Evolutionary conservation across 2,113 vertebrate genomes (phyloP).

Genomic region (Pampusana beccarii): DNA sequence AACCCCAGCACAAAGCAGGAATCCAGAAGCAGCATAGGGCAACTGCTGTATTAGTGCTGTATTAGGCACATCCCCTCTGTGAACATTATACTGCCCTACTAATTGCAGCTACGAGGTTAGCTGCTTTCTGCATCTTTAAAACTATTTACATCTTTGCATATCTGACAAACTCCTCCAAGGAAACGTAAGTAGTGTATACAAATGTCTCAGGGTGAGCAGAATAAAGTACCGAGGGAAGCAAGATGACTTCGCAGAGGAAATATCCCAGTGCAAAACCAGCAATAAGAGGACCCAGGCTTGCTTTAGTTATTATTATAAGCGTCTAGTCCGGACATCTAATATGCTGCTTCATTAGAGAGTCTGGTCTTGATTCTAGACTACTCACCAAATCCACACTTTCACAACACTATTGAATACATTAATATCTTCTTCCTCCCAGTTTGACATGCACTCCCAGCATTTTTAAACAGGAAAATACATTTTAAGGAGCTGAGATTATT

Average conservation of each 20-base stretch:
- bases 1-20: neutral
- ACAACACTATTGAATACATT: neutral
- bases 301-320: neutral
- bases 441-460: neutral
- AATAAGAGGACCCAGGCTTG: neutral
- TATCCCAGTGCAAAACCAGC: neutral
- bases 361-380: neutral
- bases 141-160: neutral
- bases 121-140: neutral
- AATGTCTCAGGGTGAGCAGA: neutral
- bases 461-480: neutral
- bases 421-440: neutral
- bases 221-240: neutral
- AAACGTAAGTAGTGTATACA: neutral
- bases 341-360: neutral
- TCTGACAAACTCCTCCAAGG: neutral
- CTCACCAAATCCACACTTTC: neutral
- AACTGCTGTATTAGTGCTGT: neutral
- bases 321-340: neutral
- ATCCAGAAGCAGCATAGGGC: neutral
- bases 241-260: neutral
- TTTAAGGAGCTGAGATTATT: neutral
- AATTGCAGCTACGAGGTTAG: neutral
- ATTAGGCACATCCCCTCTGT: neutral
- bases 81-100: neutral